Evolutionary conservation across 2,113 vertebrate species (phyloP).

Genomic region (Rana temporaria): DNA sequence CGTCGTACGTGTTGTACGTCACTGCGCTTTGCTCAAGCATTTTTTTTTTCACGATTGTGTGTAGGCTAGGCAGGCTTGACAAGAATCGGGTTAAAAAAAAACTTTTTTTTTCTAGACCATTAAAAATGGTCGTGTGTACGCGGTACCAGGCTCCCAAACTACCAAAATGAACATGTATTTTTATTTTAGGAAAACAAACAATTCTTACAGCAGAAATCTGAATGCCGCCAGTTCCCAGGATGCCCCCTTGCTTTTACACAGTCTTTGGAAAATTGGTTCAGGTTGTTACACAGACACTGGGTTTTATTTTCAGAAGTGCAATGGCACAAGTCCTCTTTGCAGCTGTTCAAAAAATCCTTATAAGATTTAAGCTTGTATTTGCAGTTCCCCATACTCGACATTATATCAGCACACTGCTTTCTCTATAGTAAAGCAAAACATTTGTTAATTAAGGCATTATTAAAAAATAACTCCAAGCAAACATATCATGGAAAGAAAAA

Average conservation of each 20-base stretch:
- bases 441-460: neutral
- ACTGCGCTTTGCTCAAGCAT: no score
- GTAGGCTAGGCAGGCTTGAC: no score
- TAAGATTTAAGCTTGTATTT: constrained; percentile 60
- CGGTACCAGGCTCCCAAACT: no score
- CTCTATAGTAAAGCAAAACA: constrained; percentile 56
- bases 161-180: no score
- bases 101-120: no score
- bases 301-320: constrained; percentile 54
- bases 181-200: neutral
- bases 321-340: constrained; percentile 67
- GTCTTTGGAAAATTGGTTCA: constrained; percentile 72
- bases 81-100: no score
- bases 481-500: no score
- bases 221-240: constrained; percentile 71
- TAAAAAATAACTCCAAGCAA: no score
- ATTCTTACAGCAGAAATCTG: constrained; percentile 71
- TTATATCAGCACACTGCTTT: constrained; percentile 65
- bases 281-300: constrained; percentile 69
- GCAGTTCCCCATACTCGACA: constrained; percentile 69
- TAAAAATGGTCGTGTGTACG: no score
- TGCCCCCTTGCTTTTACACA: constrained; percentile 69
- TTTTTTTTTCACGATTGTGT: no score
- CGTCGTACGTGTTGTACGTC: no score
- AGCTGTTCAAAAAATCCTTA: constrained; percentile 64